Evolutionary conservation across 2,888 invertebrate genomes (phyloP).

Genomic region (Aquatica leii): DNA sequence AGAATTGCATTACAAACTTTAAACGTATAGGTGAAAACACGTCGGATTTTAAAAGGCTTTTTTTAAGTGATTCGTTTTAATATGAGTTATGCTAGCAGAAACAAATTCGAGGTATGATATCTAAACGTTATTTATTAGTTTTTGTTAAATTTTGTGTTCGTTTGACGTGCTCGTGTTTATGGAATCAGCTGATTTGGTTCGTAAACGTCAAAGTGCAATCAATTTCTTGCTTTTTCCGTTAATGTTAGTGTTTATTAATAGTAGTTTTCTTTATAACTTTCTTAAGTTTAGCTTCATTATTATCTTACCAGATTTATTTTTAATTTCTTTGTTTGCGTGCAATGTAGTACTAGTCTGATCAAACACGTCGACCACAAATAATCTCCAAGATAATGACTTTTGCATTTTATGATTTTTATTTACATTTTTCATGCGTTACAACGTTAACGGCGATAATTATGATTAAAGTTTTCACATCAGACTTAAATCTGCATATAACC

Average conservation of each 20-base stretch:
- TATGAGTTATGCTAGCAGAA: constrained; percentile 72
- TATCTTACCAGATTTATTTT: constrained; percentile 24
- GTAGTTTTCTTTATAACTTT: background rate
- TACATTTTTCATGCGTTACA: constrained; percentile 6
- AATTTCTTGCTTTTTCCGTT: constrained; percentile 18
- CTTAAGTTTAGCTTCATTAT: too few species aligned
- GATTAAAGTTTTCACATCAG: too few species aligned
- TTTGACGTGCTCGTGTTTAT: constrained; percentile 50
- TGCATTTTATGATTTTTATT: constrained; percentile 44
- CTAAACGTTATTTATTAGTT: background rate
- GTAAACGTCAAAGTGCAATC: constrained; percentile 53
- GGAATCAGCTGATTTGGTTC: constrained; percentile 68
- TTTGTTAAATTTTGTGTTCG: constrained; percentile 23
- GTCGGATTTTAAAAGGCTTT: constrained; percentile 39
- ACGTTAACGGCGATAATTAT: too few species aligned
- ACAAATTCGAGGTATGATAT: constrained; percentile 69
- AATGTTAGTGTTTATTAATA: background rate
- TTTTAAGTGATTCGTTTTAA: constrained; percentile 51
- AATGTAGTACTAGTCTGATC: constrained; percentile 47
- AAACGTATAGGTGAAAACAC: constrained; percentile 23
- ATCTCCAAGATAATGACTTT: constrained; percentile 47
- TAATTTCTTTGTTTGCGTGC: constrained; percentile 45
- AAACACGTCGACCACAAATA: constrained; percentile 52
- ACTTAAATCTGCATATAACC: too few species aligned
- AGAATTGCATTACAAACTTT: constrained; percentile 19